A percentile compares a stretch with the other conserved stretches of the same genome.
These are phyloP conservation scores for Megalonaias nervosa DNA, from an alignment of 1,140 invertebrate species.

Conservation along the genomic window DNA sequence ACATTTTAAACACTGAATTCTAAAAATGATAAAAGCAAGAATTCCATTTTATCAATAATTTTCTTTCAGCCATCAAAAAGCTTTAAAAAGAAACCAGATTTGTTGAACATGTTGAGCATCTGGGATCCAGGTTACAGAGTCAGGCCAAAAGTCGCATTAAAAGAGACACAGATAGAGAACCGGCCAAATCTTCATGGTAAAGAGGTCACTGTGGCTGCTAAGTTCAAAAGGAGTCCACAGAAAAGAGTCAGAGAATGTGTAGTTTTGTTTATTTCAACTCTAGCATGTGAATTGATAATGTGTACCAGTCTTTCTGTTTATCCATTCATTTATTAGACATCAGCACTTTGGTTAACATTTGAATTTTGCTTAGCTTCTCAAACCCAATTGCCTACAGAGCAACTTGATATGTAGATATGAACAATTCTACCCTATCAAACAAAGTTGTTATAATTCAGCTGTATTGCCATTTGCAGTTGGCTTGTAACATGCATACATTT, in stretches of 20 bases:
- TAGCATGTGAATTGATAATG: no score
- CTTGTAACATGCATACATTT: no score
- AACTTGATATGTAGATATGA: no score
- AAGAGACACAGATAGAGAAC: conserved; percentile 34
- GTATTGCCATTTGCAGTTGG: no score
- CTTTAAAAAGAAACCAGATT: conserved; percentile 43
- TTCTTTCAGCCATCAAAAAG: conserved; percentile 40
- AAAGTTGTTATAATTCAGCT: no score
- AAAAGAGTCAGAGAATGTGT: conserved; percentile 35
- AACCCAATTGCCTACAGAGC: no score
- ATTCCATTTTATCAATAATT: neutral
- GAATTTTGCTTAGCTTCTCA: no score
- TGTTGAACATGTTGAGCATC: conserved; percentile 48
- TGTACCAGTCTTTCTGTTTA: neutral
- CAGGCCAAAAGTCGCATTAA: conserved; percentile 25
- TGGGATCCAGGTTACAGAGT: conserved; percentile 52
- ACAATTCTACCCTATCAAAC: no score
- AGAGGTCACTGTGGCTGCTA: conserved; percentile 32
- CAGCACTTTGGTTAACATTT: no score
- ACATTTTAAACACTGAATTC: neutral
- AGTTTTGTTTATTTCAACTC: no score
- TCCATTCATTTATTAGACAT: neutral
- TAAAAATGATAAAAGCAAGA: neutral
- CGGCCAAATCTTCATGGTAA: conserved; percentile 47
- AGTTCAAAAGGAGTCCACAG: conserved; percentile 19